Evolutionary conservation across 2,888 invertebrate species (phyloP).

Genomic region (Pseudococcus viburni): DNA sequence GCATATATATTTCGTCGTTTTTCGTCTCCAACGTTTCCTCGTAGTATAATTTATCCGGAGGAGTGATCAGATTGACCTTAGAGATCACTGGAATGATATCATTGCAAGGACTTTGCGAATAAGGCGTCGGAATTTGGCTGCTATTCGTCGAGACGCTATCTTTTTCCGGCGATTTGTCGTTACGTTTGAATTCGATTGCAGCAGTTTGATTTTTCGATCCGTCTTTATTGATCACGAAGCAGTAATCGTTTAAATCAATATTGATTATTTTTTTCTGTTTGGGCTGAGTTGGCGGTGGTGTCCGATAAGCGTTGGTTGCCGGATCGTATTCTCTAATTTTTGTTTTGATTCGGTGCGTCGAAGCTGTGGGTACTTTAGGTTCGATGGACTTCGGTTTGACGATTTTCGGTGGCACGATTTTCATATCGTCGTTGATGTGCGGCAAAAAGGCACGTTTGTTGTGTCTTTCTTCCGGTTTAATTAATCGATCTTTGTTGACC

Average conservation of each 20-base stretch:
- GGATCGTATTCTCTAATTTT: slow-evolving; percentile 34
- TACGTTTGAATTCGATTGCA: slow-evolving; percentile 21
- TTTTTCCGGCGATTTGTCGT: background rate
- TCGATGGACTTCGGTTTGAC: background rate
- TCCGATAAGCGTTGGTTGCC: background rate
- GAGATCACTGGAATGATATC: background rate
- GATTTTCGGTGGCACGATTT: slow-evolving; percentile 11
- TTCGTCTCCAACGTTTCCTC: slow-evolving; percentile 43
- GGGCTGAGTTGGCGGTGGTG: background rate
- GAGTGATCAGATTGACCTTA: slow-evolving; percentile 2
- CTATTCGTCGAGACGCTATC: background rate
- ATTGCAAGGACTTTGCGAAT: slow-evolving; percentile 16
- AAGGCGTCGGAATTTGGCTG: slow-evolving; percentile 15
- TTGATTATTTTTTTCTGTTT: slow-evolving; percentile 21
- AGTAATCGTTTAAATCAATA: slow-evolving; percentile 16
- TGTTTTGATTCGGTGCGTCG: background rate
- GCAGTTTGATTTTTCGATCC: background rate
- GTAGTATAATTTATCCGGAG: slow-evolving; percentile 11
- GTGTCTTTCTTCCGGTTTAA: slow-evolving; percentile 56
- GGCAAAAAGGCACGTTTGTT: slow-evolving; percentile 50
- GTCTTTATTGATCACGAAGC: slow-evolving; percentile 25
- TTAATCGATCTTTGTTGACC: slow-evolving; percentile 31
- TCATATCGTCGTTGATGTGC: slow-evolving; percentile 29
- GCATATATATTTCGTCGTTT: slow-evolving; percentile 58
- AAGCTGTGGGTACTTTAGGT: background rate